Evolutionary conservation across 2,888 invertebrate genomes (phyloP).

Genomic region (Epinotia ramella): DNA sequence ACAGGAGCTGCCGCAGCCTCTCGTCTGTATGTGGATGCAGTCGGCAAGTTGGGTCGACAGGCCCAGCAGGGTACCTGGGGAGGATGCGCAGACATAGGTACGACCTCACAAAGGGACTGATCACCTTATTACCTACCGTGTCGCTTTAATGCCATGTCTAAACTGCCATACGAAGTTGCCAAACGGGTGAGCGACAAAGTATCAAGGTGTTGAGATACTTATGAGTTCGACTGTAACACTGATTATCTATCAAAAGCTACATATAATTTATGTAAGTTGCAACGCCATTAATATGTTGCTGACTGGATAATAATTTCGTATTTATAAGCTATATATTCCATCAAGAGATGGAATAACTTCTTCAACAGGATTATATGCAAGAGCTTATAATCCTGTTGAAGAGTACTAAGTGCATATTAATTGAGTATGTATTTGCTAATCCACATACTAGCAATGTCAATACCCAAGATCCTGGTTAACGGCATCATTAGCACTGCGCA

Average conservation of each 20-base stretch:
- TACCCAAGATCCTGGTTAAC: conserved; percentile 24
- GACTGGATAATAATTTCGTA: background rate
- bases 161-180: too few species aligned
- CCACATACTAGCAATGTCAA: conserved; percentile 11
- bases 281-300: background rate
- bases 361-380: too few species aligned
- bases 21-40: conserved; percentile 94
- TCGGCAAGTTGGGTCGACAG: conserved; percentile 94
- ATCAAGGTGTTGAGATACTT: too few species aligned
- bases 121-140: background rate
- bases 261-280: too few species aligned
- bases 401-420: too few species aligned
- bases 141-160: too few species aligned
- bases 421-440: conserved; percentile 8
- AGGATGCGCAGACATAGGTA: conserved; percentile 96
- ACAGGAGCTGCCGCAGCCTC: conserved; percentile 95
- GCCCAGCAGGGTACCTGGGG: conserved; percentile 96
- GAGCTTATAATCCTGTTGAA: too few species aligned
- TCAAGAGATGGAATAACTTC: too few species aligned
- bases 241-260: too few species aligned
- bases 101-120: background rate
- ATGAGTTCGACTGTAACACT: too few species aligned
- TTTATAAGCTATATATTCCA: background rate
- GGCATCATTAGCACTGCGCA: conserved; percentile 23
- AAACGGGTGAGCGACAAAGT: too few species aligned